These are phyloP conservation scores for Pseudorhiza aurosa DNA, from an alignment of 30 jellyfish, hydroid and myxozoan genomes.

Conservation along the genomic window DNA sequence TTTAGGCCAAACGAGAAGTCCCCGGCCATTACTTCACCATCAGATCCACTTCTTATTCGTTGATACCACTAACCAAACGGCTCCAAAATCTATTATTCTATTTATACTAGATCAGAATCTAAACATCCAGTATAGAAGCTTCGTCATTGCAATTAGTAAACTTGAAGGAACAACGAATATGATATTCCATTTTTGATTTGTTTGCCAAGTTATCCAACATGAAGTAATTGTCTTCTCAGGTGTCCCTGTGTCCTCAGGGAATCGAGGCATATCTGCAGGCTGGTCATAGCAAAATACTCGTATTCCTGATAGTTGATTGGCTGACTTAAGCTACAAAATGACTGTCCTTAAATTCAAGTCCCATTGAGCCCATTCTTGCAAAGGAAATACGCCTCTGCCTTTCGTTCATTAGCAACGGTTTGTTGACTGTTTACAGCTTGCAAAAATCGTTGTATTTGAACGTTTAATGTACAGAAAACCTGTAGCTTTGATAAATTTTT, in stretches of 20 bases:
- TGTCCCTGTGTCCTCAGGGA: conserved; percentile 38
- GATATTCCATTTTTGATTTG: not conserved
- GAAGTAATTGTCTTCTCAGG: not conserved
- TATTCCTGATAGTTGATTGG: conserved; percentile 8
- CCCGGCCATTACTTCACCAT: conserved; percentile 48
- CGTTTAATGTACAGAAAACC: not conserved
- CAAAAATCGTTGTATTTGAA: not conserved
- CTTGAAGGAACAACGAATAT: not conserved
- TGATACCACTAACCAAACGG: no score
- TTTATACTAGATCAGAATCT: not conserved
- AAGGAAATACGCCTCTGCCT: conserved; percentile 52
- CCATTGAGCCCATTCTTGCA: conserved; percentile 7
- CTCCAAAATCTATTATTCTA: not conserved
- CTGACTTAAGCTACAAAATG: not conserved
- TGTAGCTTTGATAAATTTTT: no score
- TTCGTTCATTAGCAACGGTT: conserved; percentile 36
- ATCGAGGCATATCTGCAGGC: conserved; percentile 33
- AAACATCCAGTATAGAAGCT: not conserved
- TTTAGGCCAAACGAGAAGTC: conserved; percentile 43
- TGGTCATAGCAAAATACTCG: not conserved
- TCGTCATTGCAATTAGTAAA: not conserved
- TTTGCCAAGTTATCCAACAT: conserved; percentile 1
- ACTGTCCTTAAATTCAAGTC: not conserved
- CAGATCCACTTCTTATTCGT: no score
- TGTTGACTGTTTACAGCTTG: conserved; percentile 28